Conservation (phyloP, 2,797 vertebrate genomes). For the Pseudomugil tenellus region DNA sequence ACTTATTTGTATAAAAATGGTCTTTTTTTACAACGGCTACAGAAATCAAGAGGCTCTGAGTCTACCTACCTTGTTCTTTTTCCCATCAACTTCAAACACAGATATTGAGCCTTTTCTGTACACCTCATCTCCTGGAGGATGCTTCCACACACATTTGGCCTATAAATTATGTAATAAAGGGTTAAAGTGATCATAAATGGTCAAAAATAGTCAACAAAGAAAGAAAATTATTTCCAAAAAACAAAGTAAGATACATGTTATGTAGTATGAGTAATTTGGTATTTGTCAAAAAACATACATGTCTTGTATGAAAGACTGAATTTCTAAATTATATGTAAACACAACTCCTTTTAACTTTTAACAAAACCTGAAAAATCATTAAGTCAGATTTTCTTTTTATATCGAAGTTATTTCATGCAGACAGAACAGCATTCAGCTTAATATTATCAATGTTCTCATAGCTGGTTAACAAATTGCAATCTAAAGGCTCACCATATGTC, state of each 20-base stretch:
- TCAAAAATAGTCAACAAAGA: not conserved
- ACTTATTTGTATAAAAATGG: not conserved
- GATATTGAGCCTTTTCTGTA: slow-evolving; percentile 97
- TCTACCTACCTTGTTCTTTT: slow-evolving; percentile 93
- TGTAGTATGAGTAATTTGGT: not conserved
- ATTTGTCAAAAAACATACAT: not conserved
- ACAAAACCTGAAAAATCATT: not conserved
- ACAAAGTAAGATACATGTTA: no score
- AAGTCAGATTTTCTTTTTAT: not conserved
- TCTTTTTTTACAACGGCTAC: not conserved
- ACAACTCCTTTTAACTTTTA: not conserved
- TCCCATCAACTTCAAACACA: slow-evolving; percentile 98
- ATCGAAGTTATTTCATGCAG: not conserved
- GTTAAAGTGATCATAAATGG: not conserved
- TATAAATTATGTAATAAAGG: slow-evolving; percentile 49
- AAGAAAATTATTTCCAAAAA: not conserved
- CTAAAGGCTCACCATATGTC: slow-evolving; percentile 89
- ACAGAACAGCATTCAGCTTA: not conserved
- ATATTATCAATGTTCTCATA: not conserved
- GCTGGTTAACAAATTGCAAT: not conserved
- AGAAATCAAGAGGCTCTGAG: not conserved
- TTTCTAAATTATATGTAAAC: not conserved
- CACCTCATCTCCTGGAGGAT: slow-evolving; percentile 97
- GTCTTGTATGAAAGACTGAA: not conserved
- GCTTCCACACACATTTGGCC: slow-evolving; percentile 99